Base-by-base conservation (phyloP, 2,113 vertebrate species). In the Lethenteron camtschaticum region DNA sequence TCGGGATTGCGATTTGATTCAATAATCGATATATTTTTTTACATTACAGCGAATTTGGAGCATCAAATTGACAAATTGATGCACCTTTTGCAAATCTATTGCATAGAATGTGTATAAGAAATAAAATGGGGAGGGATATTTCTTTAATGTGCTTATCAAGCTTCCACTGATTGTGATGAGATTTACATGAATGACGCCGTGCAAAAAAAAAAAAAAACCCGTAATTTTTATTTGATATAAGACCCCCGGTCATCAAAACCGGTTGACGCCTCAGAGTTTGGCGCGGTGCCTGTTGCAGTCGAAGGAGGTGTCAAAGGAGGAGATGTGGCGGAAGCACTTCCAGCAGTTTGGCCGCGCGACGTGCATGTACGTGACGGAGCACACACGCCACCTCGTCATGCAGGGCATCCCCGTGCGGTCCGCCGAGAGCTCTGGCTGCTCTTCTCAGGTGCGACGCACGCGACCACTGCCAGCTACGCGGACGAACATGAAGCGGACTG, bases 351-450 rank as follows among this genome's bases (percentile, higher is more conserved):
- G 92, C 55, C 84, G 86, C 3, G 89, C 87, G 0, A 85, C 94
- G 58, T 90, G 91, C 76, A 95, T 96, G 89, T 96, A 96, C 71
- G 88, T 86, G 75, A 96, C 90, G 0, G 88, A 92, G 72, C 88
- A 88, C 75, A 87, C 86, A 75, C 85, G 85, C 57, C 87, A 83
- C 71, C 83, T 96, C 12, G 87, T 90, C 57, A 84, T 88, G 70
- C 88, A 88, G 84, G 94, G 94, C 70, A 86, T 96, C 70, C 92
- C 94, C 0, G 88, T 94, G 73, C 85, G 86, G 1, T 96, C 70
- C 79, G 94, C 7, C 90, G 92, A 68, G 85, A 85, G 79, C 83
- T 99, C 69, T 99, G 94, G 94, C 87, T 96, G 59, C 82, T 83
- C 1, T 85, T 96, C 57, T 96, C 90, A 72, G 92, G 94, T 95